phyloP scores from a whole-genome alignment of 2,797 vertebrate species.

The Molossus molossus region DNA sequence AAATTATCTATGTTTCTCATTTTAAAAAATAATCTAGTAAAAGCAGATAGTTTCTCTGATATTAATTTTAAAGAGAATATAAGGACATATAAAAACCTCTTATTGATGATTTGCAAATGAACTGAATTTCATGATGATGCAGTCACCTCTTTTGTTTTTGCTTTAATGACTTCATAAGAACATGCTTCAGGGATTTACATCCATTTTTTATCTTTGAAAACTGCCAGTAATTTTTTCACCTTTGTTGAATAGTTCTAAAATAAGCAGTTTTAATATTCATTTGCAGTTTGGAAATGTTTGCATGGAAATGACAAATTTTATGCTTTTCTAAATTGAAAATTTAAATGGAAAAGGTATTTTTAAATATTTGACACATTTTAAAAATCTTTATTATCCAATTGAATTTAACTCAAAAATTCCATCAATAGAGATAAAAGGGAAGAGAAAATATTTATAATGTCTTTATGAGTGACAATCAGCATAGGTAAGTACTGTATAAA shows the following conservation, averaged over 20 bases:
- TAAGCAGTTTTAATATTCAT: slow-evolving; percentile 37
- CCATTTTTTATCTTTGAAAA: slow-evolving; percentile 45
- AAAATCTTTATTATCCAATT: background rate
- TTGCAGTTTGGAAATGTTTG: slow-evolving; percentile 54
- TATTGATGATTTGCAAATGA: slow-evolving; percentile 74
- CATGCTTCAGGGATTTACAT: background rate
- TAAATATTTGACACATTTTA: background rate
- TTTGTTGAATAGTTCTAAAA: slow-evolving; percentile 63
- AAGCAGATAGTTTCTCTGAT: slow-evolving; percentile 88
- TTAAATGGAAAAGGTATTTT: slow-evolving; percentile 66
- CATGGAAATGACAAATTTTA: slow-evolving; percentile 47
- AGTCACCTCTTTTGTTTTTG: slow-evolving; percentile 62
- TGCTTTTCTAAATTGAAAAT: slow-evolving; percentile 18
- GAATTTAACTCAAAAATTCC: slow-evolving; percentile 48
- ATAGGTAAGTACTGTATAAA: background rate
- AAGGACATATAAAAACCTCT: slow-evolving; percentile 83
- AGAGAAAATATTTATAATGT: slow-evolving; percentile 43
- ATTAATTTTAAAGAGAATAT: slow-evolving; percentile 86
- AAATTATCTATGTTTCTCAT: slow-evolving; percentile 87
- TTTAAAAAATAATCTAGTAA: slow-evolving; percentile 88
- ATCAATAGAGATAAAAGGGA: background rate
- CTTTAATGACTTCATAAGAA: slow-evolving; percentile 58
- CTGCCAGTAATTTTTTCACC: background rate
- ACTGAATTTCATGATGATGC: slow-evolving; percentile 35
- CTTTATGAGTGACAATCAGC: background rate